Base-by-base conservation (phyloP, 2,113 vertebrate species). In the Pterocles orientalis region DNA sequence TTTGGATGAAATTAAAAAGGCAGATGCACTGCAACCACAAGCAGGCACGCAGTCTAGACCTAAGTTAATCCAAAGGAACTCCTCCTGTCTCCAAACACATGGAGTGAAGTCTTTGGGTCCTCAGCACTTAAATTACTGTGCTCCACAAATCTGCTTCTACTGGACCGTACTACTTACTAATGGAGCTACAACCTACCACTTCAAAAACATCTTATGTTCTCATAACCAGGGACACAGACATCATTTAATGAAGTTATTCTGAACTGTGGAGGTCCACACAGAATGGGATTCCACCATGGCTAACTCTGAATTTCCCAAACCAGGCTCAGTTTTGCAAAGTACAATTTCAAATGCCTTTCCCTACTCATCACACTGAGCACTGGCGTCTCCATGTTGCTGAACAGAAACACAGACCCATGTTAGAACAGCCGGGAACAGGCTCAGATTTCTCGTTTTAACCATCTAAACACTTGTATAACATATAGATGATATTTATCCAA, bases 21-120 rank as follows among this genome's bases (percentile, higher is more conserved):
- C 64, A 94, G 87, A 86, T 85, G 70, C 90, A 73, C 58, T 91
- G 70, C 90, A 95, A 95, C 95, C 93, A 85, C 95, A 94, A 72
- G 81, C 50, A 96, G 78, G 96, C 70, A 95, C 1, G 7, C 73
- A 94, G 95, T 97, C 95, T 96, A 96, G 95, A 95, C 91, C 80
- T 94, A 77, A 78, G 72, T 48, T 68, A 91, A 83, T 75, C 86
- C 83, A 95, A 91, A 95, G 77, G 69, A 94, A 84, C 83, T 84
- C 45, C 53, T 95, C 83, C 61, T 76, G 53, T 62, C 86, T 95
- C 82, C 75, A 75, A 82, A 91, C 53, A 71, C 10, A 9, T 6
- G 53, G 15, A 85, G 16, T 50, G 56, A 86, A 93, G 72, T 86
- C 72, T 90, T 51, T 87, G 88, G 72, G 93, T 91, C 86, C 72